Conservation (phyloP, 2,888 invertebrate genomes). For the Dendrolimus pini region DNA sequence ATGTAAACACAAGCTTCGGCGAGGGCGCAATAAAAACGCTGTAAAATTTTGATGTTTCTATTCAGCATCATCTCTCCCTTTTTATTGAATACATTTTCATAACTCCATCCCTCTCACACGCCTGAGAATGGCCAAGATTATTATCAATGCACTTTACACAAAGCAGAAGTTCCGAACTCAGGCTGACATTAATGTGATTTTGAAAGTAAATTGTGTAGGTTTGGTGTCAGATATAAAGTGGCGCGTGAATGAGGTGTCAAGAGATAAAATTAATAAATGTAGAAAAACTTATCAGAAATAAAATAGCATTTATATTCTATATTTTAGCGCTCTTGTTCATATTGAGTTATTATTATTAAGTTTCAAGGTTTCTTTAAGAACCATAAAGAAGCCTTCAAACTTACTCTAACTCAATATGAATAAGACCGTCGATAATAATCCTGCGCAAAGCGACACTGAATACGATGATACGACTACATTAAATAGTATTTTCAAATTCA, state of each 20-base stretch:
- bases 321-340: no score
- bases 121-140: conserved; percentile 65
- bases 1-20: conserved; percentile 61
- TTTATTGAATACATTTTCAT: conserved; percentile 19
- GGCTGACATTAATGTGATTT: conserved; percentile 71
- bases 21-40: conserved; percentile 70
- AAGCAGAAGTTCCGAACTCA: conserved; percentile 66
- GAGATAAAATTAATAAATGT: conserved; percentile 68
- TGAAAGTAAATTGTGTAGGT: conserved; percentile 69
- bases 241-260: conserved; percentile 64
- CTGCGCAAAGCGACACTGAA: no score
- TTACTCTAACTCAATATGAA: no score
- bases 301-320: no score
- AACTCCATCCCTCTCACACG: conserved; percentile 31
- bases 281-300: conserved; percentile 31
- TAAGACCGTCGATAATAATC: no score
- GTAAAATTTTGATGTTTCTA: conserved; percentile 77
- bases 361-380: no score
- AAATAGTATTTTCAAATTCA: no score
- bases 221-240: conserved; percentile 56
- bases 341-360: no score
- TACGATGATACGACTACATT: no score
- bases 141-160: conserved; percentile 77
- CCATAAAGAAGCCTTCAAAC: no score
- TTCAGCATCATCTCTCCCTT: conserved; percentile 44